These are phyloP conservation scores for Perdita meconis DNA, from an alignment of 2,888 invertebrate genomes.

Conservation along the genomic window DNA sequence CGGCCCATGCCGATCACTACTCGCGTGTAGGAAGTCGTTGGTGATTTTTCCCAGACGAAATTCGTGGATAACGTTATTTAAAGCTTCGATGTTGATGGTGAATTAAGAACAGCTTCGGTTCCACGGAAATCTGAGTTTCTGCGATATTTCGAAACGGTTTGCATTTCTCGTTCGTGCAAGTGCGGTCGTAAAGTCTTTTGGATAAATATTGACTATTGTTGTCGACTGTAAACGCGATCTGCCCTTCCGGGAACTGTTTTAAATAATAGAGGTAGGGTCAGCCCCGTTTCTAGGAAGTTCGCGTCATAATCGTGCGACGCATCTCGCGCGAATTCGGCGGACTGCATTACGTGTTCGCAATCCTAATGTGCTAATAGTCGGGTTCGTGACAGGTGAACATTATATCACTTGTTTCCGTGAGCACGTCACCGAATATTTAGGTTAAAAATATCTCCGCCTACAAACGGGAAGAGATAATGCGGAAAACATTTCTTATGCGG, in stretches of 20 bases:
- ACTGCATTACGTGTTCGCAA: slow-evolving; percentile 33
- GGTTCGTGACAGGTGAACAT: not conserved
- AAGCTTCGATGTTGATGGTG: slow-evolving; percentile 1
- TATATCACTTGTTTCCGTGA: not conserved
- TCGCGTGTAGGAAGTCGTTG: not conserved
- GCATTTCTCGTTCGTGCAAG: not conserved
- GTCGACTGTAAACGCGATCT: not conserved
- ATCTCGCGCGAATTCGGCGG: slow-evolving; percentile 14
- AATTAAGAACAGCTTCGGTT: slow-evolving; percentile 20
- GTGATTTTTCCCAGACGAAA: not conserved
- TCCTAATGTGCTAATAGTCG: slow-evolving; percentile 11
- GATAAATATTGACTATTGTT: not conserved
- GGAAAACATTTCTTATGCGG: too few relatives aligned
- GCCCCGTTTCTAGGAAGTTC: slow-evolving; percentile 10
- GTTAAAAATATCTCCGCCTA: too few relatives aligned
- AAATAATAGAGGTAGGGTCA: slow-evolving; percentile 28
- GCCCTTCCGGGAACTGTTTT: slow-evolving; percentile 51
- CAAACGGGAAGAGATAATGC: too few relatives aligned
- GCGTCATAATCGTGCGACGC: not conserved
- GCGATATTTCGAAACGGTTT: not conserved
- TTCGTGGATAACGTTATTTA: too few relatives aligned
- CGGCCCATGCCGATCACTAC: not conserved
- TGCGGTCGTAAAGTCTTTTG: not conserved
- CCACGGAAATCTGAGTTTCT: not conserved
- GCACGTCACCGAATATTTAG: slow-evolving; percentile 5